Evolutionary conservation across 2,888 invertebrate genomes (phyloP).

Genomic region (Epinotia brunnichana): DNA sequence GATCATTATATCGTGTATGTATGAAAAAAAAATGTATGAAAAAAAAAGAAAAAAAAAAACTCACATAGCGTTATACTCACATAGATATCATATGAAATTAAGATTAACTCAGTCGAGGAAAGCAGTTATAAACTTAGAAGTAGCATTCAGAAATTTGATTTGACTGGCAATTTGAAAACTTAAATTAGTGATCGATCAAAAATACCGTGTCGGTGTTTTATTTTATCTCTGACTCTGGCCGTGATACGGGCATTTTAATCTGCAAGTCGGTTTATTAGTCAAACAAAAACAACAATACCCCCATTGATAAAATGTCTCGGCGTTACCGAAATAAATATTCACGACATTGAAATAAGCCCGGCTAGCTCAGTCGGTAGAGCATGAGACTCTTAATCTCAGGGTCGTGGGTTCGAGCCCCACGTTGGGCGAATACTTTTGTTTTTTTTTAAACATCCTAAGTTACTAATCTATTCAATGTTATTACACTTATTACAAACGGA

Average conservation of each 20-base stretch:
- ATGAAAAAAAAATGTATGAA: too few relatives aligned
- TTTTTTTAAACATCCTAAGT: slow-evolving; percentile 17
- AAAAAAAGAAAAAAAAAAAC: too few relatives aligned
- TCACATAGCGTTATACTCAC: too few relatives aligned
- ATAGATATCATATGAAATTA: too few relatives aligned
- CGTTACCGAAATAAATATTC: slow-evolving; percentile 50
- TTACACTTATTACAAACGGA: too few relatives aligned
- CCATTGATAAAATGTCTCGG: not conserved
- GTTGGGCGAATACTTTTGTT: slow-evolving; percentile 78
- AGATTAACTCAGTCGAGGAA: too few relatives aligned
- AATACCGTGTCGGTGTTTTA: not conserved
- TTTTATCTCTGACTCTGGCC: not conserved
- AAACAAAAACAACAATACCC: not conserved
- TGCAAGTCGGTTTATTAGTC: not conserved
- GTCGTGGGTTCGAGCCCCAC: slow-evolving; percentile 87
- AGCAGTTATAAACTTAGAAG: too few relatives aligned
- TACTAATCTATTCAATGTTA: too few relatives aligned
- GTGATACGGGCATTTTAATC: not conserved
- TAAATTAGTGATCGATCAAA: too few relatives aligned
- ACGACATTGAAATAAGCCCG: slow-evolving; percentile 56
- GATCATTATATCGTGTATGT: too few relatives aligned
- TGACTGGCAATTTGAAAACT: too few relatives aligned
- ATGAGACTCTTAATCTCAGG: slow-evolving; percentile 87
- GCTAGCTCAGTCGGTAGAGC: slow-evolving; percentile 85
- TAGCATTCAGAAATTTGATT: too few relatives aligned